Evolutionary conservation across 2,797 vertebrate species (phyloP), one percentile per base, ranked within the genome.

Genomic region (Gallirallus australis): DNA sequence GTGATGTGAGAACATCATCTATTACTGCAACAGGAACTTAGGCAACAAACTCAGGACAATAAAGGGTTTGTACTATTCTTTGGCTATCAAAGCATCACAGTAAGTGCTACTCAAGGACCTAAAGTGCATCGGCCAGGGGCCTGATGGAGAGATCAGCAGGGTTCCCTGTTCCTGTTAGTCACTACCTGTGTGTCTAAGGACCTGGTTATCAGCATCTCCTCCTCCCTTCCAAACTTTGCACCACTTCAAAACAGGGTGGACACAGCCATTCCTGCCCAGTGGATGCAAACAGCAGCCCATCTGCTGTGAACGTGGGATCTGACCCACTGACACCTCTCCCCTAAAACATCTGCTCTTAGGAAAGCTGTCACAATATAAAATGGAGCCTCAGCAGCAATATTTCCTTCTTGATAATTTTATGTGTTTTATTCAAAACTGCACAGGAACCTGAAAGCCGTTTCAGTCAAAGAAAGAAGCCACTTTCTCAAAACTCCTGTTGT

Each of bases 381-480:
- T 1, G 1, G 13, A 37, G 35, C 18, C 45, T 81, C 33, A 52
- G 16, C 27, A 54, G 76, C 35, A 64, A n/a, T 42, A 2, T 52
- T 79, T 84, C 5, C 10, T 21, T 89, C 61, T 15, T 42, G 76
- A 42, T 37, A 31, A 53, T 48, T 72, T 61, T 33, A 39, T 5
- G 33, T 30, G 9, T 15, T 48, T 69, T 47, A 35, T 5, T 72
- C 42, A 70, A 93, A 93, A 54, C 2, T 39, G 39, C 69, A 70
- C 12, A 60, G 23, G 63, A 94, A 21, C 3, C 5, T 12, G 20
- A 91, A 66, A 13, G 5, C 2, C 0, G 0, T 37, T 79, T 73
- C 77, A 86, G 52, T 17, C 80, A 68, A 68, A 68, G 31, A 75
- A 72, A 70, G 37, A 79, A 69, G 53, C 1, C 15, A 64, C 16